Conservation (phyloP, 2,888 invertebrate species). For the Cryptophagus acutangulus region DNA sequence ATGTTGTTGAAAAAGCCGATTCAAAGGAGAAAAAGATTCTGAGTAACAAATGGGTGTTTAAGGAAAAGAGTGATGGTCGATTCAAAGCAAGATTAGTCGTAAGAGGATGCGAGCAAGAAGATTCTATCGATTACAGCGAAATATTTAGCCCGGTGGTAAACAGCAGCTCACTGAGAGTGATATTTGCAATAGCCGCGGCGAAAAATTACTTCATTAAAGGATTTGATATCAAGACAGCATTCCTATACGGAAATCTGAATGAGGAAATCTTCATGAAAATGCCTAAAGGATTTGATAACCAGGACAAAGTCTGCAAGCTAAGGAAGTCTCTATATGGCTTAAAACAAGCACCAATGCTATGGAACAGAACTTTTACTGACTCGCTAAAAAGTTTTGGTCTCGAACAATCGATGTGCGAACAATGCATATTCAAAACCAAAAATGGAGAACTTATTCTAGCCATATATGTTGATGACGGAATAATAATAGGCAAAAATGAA, state of each 20-base stretch:
- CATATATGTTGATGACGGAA: constrained; percentile 8
- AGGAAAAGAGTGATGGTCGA: constrained; percentile 3
- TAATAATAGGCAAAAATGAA: not conserved
- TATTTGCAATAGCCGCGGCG: constrained; percentile 2
- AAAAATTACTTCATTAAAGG: not conserved
- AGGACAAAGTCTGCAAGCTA: constrained; percentile 14
- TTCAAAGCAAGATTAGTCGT: constrained; percentile 9
- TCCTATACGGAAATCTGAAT: constrained; percentile 2
- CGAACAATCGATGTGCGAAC: constrained; percentile 6
- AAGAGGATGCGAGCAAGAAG: constrained; percentile 6
- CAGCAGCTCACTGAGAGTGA: not conserved
- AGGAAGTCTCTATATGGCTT: constrained; percentile 16
- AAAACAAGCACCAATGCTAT: constrained; percentile 15
- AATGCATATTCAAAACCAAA: not conserved
- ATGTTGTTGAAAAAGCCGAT: no score
- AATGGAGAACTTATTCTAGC: constrained; percentile 1
- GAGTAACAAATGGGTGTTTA: constrained; percentile 8
- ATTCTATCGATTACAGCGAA: constrained; percentile 5
- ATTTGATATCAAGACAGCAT: constrained; percentile 7
- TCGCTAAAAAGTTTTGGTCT: constrained; percentile 2
- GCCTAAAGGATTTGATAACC: not conserved
- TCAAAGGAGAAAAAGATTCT: no score
- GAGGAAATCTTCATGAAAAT: constrained; percentile 7
- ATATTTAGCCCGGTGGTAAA: constrained; percentile 9
- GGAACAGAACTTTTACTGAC: constrained; percentile 15